Evolutionary conservation across 2,888 invertebrate species (phyloP), one percentile per base, ranked within the genome.

Genomic region (Nymphalis c-album): DNA sequence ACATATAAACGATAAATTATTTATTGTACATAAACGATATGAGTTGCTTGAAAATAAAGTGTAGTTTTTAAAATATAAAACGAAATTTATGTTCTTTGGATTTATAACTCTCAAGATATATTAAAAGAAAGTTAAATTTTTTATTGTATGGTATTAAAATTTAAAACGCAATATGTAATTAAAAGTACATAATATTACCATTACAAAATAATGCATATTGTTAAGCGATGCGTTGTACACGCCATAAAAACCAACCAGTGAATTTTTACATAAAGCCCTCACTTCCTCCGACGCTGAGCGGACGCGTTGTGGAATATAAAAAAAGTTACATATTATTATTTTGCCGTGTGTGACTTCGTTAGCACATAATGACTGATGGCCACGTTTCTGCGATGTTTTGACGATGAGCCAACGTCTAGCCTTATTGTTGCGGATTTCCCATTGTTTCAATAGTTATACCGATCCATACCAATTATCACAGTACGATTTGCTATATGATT

Each of bases 211-310:
- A 67, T 65, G 64, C 60, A 68, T 55, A 46, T 65, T 68, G 67
- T 64, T 63, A 60, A 68, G 61, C 59, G 48, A 46, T 59, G 60
- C 63, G 53, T 59, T 22, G 55, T 57, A 64, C 61, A 58, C 63
- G 60, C 57, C 69, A 73, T 73, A 74, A 76, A 74, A 76, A 68
- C 67, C 55, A 74, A 76, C 74, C 77, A 79, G 81, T 80, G 78
- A 80, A 80, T 74, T 80, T 83, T 84, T 80, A 85, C 82, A 85
- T 83, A 78, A 78, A 82, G 75, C 85, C 83, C 85, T 79, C 80
- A 86, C 87, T 90, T 90, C 89, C 88, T 88, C 85, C 80, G 76
- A 77, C 79, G 73, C 73, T 73, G 76, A 79, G 82, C 88, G 86
- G 81, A 85, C 82, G 81, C 78, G 77, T 73, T 75, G 75, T 73